Evolutionary conservation across 2,888 invertebrate species (phyloP).

Genomic region (Carabus problematicus): DNA sequence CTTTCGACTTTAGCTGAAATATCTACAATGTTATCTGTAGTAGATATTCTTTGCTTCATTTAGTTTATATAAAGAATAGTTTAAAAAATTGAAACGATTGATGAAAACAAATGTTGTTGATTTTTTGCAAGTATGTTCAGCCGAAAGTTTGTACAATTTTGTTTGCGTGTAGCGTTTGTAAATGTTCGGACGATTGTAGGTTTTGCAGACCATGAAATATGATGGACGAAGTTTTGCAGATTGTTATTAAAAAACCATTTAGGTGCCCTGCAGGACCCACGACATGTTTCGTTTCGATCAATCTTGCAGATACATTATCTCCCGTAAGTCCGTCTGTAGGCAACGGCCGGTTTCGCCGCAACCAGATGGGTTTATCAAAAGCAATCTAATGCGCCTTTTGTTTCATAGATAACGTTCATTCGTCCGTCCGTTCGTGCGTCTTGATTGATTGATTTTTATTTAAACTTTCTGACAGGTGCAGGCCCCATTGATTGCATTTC

Average conservation of each 20-base stretch:
- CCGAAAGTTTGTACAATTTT: not conserved
- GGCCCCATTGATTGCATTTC: slow-evolving; percentile 48
- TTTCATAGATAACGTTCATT: slow-evolving; percentile 12
- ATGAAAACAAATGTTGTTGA: too few relatives aligned
- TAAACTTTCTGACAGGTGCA: slow-evolving; percentile 51
- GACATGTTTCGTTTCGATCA: slow-evolving; percentile 25
- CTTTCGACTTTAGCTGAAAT: too few relatives aligned
- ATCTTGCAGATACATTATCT: slow-evolving; percentile 35
- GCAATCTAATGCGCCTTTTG: slow-evolving; percentile 42
- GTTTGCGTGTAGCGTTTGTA: slow-evolving; percentile 1
- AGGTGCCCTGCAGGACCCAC: slow-evolving; percentile 31
- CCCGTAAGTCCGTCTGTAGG: slow-evolving; percentile 1
- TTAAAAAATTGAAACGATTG: too few relatives aligned
- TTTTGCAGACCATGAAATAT: not conserved
- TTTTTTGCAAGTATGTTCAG: too few relatives aligned
- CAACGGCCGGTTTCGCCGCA: slow-evolving; percentile 20
- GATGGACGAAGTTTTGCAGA: too few relatives aligned
- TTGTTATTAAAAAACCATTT: slow-evolving; percentile 38
- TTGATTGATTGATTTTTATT: slow-evolving; percentile 50
- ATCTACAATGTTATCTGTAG: too few relatives aligned
- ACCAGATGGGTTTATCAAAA: slow-evolving; percentile 40
- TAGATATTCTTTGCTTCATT: too few relatives aligned
- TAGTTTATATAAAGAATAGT: too few relatives aligned
- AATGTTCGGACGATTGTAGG: not conserved
- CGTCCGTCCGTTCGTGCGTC: slow-evolving; percentile 16